Percentiles rank a stretch among this genome's conserved stretches.
Evolutionary conservation across 2,888 invertebrate species (phyloP).

Genomic region (Fissipunctia ypsillon): DNA sequence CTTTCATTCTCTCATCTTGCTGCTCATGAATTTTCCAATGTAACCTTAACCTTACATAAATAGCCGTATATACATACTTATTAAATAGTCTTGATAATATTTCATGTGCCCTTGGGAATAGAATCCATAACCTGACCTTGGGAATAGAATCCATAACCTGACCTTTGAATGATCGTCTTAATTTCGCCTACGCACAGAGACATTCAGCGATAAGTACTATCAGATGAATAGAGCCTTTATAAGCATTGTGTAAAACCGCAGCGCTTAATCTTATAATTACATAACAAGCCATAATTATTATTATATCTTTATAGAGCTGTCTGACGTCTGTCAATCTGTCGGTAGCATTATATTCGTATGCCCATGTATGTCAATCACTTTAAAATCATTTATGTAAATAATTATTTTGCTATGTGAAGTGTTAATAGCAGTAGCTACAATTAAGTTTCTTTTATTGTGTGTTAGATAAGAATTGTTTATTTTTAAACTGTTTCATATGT

Average conservation of each 20-base stretch:
- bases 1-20: too few species aligned
- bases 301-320: conserved; percentile 10
- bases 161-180: neutral
- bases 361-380: conserved; percentile 33
- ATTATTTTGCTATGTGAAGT: too few species aligned
- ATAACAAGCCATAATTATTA: conserved; percentile 4
- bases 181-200: neutral
- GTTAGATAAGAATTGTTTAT: neutral
- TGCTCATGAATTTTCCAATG: too few species aligned
- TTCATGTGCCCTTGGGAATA: neutral
- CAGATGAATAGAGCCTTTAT: neutral
- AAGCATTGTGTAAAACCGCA: conserved; percentile 8
- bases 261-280: neutral
- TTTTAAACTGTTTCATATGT: neutral
- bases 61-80: too few species aligned
- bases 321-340: conserved; percentile 25
- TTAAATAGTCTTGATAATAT: neutral
- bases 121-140: neutral
- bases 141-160: neutral
- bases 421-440: neutral
- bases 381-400: too few species aligned
- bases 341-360: neutral
- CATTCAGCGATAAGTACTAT: neutral
- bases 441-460: neutral
- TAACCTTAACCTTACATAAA: too few species aligned